Conservation (phyloP, 37 sponge, comb jelly and placozoan genomes). For the Spongia lamella region DNA sequence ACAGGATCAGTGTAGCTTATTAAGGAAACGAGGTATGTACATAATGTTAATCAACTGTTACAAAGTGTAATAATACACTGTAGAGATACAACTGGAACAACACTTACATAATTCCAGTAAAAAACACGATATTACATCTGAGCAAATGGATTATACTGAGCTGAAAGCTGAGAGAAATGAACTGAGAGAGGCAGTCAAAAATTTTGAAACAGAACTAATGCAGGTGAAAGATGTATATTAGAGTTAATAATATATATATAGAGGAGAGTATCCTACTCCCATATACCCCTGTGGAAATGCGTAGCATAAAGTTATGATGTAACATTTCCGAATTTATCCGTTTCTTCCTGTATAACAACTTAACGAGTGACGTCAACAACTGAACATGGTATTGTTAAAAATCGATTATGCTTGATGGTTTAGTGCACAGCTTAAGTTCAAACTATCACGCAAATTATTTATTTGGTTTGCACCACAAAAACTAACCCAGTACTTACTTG, state of each 20-base stretch:
- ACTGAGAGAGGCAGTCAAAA: constrained; percentile 54
- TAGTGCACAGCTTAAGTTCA: too few relatives aligned
- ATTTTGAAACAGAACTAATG: constrained; percentile 60
- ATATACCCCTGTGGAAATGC: too few relatives aligned
- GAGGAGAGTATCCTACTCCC: too few relatives aligned
- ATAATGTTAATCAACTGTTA: background rate
- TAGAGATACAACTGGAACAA: too few relatives aligned
- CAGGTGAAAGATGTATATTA: constrained; percentile 39
- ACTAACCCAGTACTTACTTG: too few relatives aligned
- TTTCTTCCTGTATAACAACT: background rate
- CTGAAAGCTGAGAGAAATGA: constrained; percentile 74
- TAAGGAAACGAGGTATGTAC: constrained; percentile 35
- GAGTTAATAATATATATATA: background rate
- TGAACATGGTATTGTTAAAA: too few relatives aligned
- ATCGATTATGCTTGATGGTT: too few relatives aligned
- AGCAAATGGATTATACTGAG: background rate
- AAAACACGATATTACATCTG: too few relatives aligned
- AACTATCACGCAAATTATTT: too few relatives aligned
- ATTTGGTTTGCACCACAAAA: background rate
- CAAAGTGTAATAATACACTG: background rate
- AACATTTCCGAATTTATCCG: too few relatives aligned
- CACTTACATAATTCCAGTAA: too few relatives aligned
- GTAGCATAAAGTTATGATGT: too few relatives aligned
- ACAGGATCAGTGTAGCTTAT: constrained; percentile 42
- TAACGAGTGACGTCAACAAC: background rate